These are phyloP conservation scores for Stenodera caucasica DNA, from an alignment of 2,888 invertebrate species.

Conservation along the genomic window DNA sequence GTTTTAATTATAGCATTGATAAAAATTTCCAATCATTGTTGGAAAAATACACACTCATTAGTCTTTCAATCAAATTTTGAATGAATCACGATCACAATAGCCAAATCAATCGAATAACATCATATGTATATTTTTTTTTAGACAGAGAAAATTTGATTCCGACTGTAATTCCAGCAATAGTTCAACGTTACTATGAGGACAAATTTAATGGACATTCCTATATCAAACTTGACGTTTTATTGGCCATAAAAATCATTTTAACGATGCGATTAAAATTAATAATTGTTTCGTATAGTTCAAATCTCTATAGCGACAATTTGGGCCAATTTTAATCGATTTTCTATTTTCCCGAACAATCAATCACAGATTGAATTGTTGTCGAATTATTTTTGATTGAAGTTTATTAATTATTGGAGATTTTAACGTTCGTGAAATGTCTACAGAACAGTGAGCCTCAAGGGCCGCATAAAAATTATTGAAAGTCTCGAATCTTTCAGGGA, in stretches of 20 bases:
- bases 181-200: not conserved
- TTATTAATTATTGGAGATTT: too few relatives aligned
- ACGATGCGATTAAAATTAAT: conserved; percentile 13
- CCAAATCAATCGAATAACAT: too few relatives aligned
- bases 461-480: too few relatives aligned
- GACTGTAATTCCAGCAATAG: not conserved
- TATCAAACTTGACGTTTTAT: conserved; percentile 12
- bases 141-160: not conserved
- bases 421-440: too few relatives aligned
- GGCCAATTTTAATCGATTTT: not conserved
- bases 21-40: too few relatives aligned
- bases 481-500: too few relatives aligned
- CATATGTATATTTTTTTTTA: too few relatives aligned
- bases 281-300: conserved; percentile 4
- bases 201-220: conserved; percentile 10
- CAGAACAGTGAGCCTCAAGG: too few relatives aligned
- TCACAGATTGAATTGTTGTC: not conserved
- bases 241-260: conserved; percentile 14
- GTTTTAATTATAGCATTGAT: too few relatives aligned
- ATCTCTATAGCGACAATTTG: not conserved
- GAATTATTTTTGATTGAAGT: not conserved
- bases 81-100: too few relatives aligned
- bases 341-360: not conserved
- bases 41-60: too few relatives aligned
- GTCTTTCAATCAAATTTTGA: too few relatives aligned